A percentile compares a stretch with the other conserved stretches of the same genome.
phyloP scores from a whole-genome alignment of 2,113 vertebrate genomes.

The Mirza zaza region DNA sequence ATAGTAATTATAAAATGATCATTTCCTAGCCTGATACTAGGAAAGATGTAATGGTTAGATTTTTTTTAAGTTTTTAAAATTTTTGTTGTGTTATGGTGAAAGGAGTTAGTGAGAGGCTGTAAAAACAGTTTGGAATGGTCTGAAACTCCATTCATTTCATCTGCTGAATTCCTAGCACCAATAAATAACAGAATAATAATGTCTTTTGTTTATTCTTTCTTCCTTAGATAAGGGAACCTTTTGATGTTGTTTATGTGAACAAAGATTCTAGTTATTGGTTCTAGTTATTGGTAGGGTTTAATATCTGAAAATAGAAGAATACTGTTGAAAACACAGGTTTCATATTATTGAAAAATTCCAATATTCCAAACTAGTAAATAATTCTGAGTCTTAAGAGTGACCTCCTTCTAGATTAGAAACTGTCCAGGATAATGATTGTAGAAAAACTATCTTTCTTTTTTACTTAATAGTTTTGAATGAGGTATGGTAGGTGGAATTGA shows the following conservation, averaged over 20 bases:
- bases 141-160: neutral
- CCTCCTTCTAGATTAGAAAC: conserved; percentile 3
- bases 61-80: neutral
- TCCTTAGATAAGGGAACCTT: neutral
- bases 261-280: neutral
- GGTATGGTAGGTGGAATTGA: neutral
- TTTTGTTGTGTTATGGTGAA: neutral
- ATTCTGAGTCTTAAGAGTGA: neutral
- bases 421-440: conserved; percentile 32
- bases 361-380: neutral
- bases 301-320: conserved; percentile 31
- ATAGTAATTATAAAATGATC: neutral
- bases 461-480: conserved; percentile 36
- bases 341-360: conserved; percentile 18
- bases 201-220: neutral
- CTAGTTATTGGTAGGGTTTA: neutral
- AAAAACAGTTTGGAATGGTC: neutral
- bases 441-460: neutral
- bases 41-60: neutral
- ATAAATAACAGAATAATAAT: neutral
- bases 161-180: neutral
- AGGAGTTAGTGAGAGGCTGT: neutral
- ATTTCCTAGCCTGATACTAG: neutral
- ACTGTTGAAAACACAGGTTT: neutral
- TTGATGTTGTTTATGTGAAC: neutral